phyloP scores from a whole-genome alignment of 2,797 vertebrate genomes.

The Helicolenus hilgendorfi region DNA sequence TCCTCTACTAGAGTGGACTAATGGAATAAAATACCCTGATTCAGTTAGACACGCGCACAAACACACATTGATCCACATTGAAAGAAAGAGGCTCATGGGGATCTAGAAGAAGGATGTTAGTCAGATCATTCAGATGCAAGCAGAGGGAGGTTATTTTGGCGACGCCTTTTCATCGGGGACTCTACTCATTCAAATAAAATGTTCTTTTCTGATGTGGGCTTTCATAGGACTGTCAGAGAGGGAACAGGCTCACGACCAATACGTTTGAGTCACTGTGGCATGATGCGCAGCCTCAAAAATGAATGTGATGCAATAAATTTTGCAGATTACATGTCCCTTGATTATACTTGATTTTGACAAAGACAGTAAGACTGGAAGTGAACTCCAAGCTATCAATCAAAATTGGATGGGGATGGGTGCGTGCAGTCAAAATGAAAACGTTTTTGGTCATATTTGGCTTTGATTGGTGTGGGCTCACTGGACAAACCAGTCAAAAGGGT shows the following conservation, averaged over 20 bases:
- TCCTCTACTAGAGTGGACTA: slow-evolving; percentile 63
- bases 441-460: slow-evolving; percentile 50
- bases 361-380: slow-evolving; percentile 22
- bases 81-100: slow-evolving; percentile 51
- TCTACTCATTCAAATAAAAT: slow-evolving; percentile 64
- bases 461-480: background rate
- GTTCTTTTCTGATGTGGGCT: slow-evolving; percentile 52
- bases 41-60: slow-evolving; percentile 59
- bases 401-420: background rate
- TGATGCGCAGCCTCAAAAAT: slow-evolving; percentile 24
- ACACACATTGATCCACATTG: slow-evolving; percentile 53
- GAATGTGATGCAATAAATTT: slow-evolving; percentile 24
- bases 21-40: slow-evolving; percentile 69
- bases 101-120: slow-evolving; percentile 59
- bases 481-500: slow-evolving; percentile 38
- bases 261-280: slow-evolving; percentile 23
- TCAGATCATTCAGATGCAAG: slow-evolving; percentile 42
- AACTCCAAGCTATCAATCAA: slow-evolving; percentile 21
- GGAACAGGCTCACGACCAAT: background rate
- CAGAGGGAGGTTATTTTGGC: slow-evolving; percentile 42
- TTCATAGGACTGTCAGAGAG: slow-evolving; percentile 24
- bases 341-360: slow-evolving; percentile 32
- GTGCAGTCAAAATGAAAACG: slow-evolving; percentile 6
- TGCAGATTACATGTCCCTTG: slow-evolving; percentile 25
- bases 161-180: slow-evolving; percentile 43